Conservation (phyloP, 2,797 vertebrate species). For the Thunnus albacares region DNA sequence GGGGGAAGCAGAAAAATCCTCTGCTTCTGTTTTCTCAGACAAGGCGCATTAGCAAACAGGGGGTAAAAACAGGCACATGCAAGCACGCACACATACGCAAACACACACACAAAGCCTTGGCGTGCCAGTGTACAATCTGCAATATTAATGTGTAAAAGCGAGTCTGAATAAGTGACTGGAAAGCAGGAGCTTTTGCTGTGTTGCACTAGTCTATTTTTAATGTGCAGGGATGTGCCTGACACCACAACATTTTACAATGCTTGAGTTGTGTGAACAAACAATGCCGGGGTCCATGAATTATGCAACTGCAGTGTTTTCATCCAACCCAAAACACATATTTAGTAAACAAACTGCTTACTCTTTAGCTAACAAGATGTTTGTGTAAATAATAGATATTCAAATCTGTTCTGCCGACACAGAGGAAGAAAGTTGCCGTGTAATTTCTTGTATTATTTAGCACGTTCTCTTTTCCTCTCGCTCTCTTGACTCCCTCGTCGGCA, state of each 20-base stretch:
- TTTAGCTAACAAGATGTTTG: conserved; percentile 84
- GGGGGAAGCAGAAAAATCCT: conserved; percentile 38
- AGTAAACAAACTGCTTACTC: conserved; percentile 89
- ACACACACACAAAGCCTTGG: conserved; percentile 49
- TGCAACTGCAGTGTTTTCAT: conserved; percentile 76
- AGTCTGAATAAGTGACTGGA: conserved; percentile 85
- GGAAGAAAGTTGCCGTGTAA: conserved; percentile 66
- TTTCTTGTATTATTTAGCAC: conserved; percentile 85
- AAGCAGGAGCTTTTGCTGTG: conserved; percentile 73
- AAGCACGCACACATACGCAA: conserved; percentile 4
- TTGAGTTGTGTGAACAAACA: conserved; percentile 79
- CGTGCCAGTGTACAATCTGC: conserved; percentile 75
- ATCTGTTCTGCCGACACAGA: conserved; percentile 71
- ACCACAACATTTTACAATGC: conserved; percentile 80
- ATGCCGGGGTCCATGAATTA: conserved; percentile 82
- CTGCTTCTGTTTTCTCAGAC: conserved; percentile 55
- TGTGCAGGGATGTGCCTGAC: conserved; percentile 81
- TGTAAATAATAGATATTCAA: conserved; percentile 89
- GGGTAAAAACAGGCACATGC: conserved; percentile 40
- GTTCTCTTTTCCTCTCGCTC: conserved; percentile 39
- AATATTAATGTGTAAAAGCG: conserved; percentile 85
- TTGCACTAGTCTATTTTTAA: conserved; percentile 87
- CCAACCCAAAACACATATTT: conserved; percentile 81
- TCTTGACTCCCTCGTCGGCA: conserved; percentile 53
- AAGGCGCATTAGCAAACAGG: conserved; percentile 57